Conservation (phyloP, 1,140 invertebrate species). For the Rhizoglyphus robini region DNA sequence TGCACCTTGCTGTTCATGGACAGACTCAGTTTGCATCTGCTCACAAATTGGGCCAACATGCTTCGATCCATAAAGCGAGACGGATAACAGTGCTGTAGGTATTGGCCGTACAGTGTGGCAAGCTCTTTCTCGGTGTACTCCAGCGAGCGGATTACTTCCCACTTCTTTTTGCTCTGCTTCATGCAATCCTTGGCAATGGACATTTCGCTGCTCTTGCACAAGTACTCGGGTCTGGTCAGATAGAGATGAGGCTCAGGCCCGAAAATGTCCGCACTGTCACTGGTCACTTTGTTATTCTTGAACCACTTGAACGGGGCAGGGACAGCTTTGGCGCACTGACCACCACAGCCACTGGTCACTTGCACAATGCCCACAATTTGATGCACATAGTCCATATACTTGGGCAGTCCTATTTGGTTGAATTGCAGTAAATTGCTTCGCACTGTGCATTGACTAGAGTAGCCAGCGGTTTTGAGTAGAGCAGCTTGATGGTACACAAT, state of each 20-base stretch:
- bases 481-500: no score
- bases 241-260: background rate
- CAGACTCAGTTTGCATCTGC: background rate
- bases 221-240: background rate
- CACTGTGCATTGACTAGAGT: background rate
- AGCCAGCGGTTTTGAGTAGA: no score
- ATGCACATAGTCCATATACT: background rate
- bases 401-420: background rate
- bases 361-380: background rate
- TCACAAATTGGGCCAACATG: background rate
- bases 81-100: constrained; percentile 22
- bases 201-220: background rate
- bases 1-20: background rate
- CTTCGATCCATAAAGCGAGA: constrained; percentile 16
- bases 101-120: constrained; percentile 18
- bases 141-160: background rate
- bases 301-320: background rate
- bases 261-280: background rate
- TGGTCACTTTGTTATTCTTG: background rate
- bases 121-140: constrained; percentile 16
- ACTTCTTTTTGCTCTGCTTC: background rate
- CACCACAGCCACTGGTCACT: background rate
- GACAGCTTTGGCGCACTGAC: background rate
- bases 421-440: background rate
- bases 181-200: background rate